A percentile compares a stretch with the other conserved stretches of the same genome.
These are phyloP conservation scores for Agonopterix alstromeriana DNA, from an alignment of 2,888 invertebrate species.

Conservation along the genomic window DNA sequence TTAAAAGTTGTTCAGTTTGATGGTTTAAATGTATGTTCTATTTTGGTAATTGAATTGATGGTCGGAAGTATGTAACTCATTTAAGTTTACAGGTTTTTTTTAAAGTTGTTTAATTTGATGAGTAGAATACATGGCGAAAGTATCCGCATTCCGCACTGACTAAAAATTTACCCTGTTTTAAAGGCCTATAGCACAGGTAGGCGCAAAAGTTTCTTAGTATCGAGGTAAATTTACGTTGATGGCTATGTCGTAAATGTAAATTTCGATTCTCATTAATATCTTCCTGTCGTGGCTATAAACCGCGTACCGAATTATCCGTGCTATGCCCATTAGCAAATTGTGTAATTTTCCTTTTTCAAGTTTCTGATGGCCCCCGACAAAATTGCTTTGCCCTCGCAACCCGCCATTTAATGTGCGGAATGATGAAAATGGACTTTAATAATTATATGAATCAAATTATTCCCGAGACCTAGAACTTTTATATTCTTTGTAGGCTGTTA, in stretches of 20 bases:
- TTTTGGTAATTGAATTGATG: too few relatives aligned
- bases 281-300: slow-evolving; percentile 42
- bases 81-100: too few relatives aligned
- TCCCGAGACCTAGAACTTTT: slow-evolving; percentile 18
- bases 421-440: slow-evolving; percentile 61
- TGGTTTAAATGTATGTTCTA: too few relatives aligned
- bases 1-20: too few relatives aligned
- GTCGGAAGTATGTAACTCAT: too few relatives aligned
- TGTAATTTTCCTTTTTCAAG: slow-evolving; percentile 71
- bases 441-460: slow-evolving; percentile 50
- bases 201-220: background rate
- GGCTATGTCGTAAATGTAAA: slow-evolving; percentile 29
- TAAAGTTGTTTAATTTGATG: too few relatives aligned
- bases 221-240: slow-evolving; percentile 7
- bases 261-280: slow-evolving; percentile 45
- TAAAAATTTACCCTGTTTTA: too few relatives aligned
- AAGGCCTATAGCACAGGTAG: too few relatives aligned
- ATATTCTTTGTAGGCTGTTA: too few relatives aligned
- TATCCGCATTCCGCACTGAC: too few relatives aligned
- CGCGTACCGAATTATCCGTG: slow-evolving; percentile 54
- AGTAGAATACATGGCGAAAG: too few relatives aligned
- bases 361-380: slow-evolving; percentile 57
- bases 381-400: slow-evolving; percentile 63
- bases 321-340: slow-evolving; percentile 67
- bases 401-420: slow-evolving; percentile 53